Conservation (phyloP, 2,797 vertebrate species). For the Psittacula derbiana region DNA sequence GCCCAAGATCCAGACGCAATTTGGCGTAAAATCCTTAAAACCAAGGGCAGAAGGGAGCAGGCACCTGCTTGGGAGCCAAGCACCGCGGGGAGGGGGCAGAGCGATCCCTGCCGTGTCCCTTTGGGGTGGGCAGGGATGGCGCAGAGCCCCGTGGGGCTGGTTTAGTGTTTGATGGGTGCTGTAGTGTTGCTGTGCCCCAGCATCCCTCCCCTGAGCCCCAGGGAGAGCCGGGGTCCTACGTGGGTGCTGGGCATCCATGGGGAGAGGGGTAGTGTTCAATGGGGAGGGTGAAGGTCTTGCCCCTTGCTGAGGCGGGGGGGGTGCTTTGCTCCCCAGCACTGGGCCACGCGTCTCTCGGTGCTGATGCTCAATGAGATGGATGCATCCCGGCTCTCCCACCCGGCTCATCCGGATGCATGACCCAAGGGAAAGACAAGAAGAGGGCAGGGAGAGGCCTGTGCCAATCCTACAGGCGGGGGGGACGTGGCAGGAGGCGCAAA, state of each 20-base stretch:
- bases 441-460: not conserved
- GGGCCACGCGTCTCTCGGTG: rapidly evolving
- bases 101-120: not conserved
- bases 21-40: not conserved
- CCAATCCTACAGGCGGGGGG: not conserved
- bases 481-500: not conserved
- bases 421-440: not conserved
- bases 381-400: not conserved
- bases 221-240: not conserved
- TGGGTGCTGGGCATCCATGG: rapidly evolving
- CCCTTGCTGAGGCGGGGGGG: not conserved
- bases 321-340: not conserved
- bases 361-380: not conserved
- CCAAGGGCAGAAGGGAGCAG: not conserved
- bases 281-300: not conserved
- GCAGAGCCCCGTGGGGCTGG: not conserved
- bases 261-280: not conserved
- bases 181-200: slow-evolving; percentile 19
- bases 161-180: not conserved
- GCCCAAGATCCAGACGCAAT: not conserved
- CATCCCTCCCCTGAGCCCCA: not conserved
- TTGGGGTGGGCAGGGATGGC: rapidly evolving
- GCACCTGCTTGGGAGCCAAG: rapidly evolving
- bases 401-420: not conserved
- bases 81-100: not conserved